Conservation (phyloP, 2,888 invertebrate genomes). For the Agriotes lineatus region DNA sequence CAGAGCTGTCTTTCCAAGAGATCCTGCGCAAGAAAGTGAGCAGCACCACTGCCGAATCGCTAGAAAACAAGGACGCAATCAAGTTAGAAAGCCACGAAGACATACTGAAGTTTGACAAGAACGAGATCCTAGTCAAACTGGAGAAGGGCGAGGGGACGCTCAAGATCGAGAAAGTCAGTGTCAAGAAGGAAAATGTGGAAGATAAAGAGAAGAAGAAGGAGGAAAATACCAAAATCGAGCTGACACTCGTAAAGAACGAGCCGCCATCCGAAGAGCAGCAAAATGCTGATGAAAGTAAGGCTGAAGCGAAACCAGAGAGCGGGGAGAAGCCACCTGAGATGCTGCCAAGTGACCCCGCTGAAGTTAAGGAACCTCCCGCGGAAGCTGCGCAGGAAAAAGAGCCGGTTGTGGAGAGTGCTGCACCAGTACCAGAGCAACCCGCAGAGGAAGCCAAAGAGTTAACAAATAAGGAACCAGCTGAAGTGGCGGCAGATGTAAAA, state of each 20-base stretch:
- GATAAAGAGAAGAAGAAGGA: constrained; percentile 53
- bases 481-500: constrained; percentile 48
- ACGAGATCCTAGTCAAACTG: constrained; percentile 73
- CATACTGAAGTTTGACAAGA: constrained; percentile 72
- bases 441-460: constrained; percentile 33
- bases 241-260: constrained; percentile 40
- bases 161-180: constrained; percentile 73
- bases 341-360: constrained; percentile 40
- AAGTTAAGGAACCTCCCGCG: constrained; percentile 45
- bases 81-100: constrained; percentile 72
- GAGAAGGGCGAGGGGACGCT: constrained; percentile 75
- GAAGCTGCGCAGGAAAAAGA: background rate
- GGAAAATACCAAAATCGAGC: constrained; percentile 47
- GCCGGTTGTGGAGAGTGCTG: background rate
- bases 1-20: constrained; percentile 84
- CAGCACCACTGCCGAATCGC: constrained; percentile 54
- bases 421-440: constrained; percentile 18
- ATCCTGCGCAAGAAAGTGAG: constrained; percentile 68
- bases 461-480: constrained; percentile 45
- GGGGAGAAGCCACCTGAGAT: constrained; percentile 47
- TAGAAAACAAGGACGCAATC: constrained; percentile 65
- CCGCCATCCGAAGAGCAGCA: constrained; percentile 49
- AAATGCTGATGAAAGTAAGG: constrained; percentile 46
- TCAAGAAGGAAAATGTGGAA: constrained; percentile 66
- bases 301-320: constrained; percentile 44